phyloP scores from a whole-genome alignment of 1,140 invertebrate genomes.

The Choristoneura fumiferana region DNA sequence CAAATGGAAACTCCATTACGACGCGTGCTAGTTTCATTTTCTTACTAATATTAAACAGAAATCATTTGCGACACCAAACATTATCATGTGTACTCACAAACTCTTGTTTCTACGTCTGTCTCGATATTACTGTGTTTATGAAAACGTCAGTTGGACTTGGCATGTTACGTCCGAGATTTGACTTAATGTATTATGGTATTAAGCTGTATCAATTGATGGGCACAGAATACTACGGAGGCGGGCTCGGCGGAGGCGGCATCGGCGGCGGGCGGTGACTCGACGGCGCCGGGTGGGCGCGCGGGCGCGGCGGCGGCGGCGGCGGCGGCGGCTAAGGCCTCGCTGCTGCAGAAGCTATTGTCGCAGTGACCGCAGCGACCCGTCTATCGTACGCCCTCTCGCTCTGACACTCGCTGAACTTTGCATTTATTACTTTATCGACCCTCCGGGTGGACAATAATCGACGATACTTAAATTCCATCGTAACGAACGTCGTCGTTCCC shows the following conservation, averaged over 20 bases:
- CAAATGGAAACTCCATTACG: too few species aligned
- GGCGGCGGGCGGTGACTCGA: conserved; percentile 51
- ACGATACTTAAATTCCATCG: conserved; percentile 32
- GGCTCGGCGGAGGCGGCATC: conserved; percentile 54
- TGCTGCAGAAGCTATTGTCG: conserved; percentile 88
- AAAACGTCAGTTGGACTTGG: too few species aligned
- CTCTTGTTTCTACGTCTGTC: too few species aligned
- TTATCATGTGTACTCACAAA: too few species aligned
- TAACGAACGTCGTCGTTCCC: conserved; percentile 41
- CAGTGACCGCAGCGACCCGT: conserved; percentile 81
- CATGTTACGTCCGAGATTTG: too few species aligned
- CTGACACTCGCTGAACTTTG: conserved; percentile 33
- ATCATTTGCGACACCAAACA: too few species aligned
- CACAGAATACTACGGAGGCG: conserved; percentile 88
- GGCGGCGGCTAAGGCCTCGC: conserved; percentile 85
- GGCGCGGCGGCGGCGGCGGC: conserved; percentile 54
- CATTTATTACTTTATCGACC: conserved; percentile 51
- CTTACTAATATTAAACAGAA: too few species aligned
- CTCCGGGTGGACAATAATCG: conserved; percentile 28
- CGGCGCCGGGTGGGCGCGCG: conserved; percentile 31
- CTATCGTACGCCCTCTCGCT: conserved; percentile 17
- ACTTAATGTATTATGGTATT: too few species aligned
- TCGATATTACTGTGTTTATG: too few species aligned
- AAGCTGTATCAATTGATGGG: too few species aligned
- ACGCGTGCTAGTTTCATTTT: too few species aligned